Conservation (phyloP, 1,140 invertebrate genomes). For the Lasioglossum albipes region DNA sequence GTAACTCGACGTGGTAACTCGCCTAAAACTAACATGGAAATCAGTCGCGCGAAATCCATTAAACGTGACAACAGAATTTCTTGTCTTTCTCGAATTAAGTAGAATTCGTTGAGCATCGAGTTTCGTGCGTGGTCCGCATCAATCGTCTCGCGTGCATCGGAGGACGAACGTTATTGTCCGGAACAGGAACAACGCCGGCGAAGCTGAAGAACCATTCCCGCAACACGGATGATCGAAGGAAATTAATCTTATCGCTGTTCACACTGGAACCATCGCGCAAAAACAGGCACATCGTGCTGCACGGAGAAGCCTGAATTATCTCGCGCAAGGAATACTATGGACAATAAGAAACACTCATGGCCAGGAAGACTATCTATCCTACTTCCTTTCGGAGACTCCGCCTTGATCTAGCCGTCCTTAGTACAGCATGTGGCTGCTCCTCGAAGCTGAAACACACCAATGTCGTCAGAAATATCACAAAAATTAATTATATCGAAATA, state of each 20-base stretch:
- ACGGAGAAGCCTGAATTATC: not conserved
- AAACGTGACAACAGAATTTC: not conserved
- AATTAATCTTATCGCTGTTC: slow-evolving; percentile 24
- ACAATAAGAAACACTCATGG: slow-evolving; percentile 37
- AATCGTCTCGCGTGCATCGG: not conserved
- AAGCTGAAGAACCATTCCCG: too few species aligned
- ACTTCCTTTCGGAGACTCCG: slow-evolving; percentile 13
- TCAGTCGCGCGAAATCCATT: not conserved
- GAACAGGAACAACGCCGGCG: not conserved
- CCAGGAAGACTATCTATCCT: slow-evolving; percentile 19
- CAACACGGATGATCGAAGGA: not conserved
- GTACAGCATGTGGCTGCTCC: slow-evolving; percentile 62
- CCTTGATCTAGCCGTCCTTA: slow-evolving; percentile 5
- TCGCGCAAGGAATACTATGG: not conserved
- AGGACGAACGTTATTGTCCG: not conserved
- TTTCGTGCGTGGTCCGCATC: not conserved
- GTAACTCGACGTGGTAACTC: slow-evolving; percentile 20
- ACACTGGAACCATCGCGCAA: not conserved
- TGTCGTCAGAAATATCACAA: too few species aligned
- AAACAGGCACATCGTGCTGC: not conserved
- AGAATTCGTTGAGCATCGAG: not conserved
- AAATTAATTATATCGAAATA: too few species aligned
- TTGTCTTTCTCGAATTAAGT: not conserved
- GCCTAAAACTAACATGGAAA: not conserved
- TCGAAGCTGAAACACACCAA: slow-evolving; percentile 36